Percentiles rank a stretch among this genome's conserved stretches.
These are phyloP conservation scores for Collichthys lucidus DNA, from an alignment of 2,113 vertebrate genomes.

Conservation along the genomic window DNA sequence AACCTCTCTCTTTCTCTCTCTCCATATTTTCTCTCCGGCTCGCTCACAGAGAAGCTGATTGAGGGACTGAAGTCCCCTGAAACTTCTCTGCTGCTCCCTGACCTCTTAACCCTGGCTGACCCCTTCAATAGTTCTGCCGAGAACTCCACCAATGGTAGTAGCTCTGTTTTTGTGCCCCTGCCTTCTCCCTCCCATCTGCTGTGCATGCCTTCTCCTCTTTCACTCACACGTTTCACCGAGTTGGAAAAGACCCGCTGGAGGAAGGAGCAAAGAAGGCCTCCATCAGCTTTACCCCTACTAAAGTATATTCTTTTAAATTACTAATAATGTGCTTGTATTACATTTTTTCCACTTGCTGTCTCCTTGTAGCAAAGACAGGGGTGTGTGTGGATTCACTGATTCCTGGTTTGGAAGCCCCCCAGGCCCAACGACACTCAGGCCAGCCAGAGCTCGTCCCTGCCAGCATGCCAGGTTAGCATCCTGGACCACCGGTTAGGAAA, in stretches of 20 bases:
- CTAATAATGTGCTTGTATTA: slow-evolving; percentile 9
- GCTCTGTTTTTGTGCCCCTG: slow-evolving; percentile 35
- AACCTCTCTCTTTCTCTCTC: not conserved
- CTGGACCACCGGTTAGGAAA: slow-evolving; percentile 14
- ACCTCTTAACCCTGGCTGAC: slow-evolving; percentile 90
- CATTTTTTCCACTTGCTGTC: slow-evolving; percentile 31
- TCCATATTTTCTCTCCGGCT: slow-evolving; percentile 43
- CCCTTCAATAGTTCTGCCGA: slow-evolving; percentile 89
- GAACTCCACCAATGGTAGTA: slow-evolving; percentile 73
- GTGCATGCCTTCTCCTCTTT: slow-evolving; percentile 47
- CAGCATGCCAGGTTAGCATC: slow-evolving; percentile 90
- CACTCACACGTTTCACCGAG: slow-evolving; percentile 77
- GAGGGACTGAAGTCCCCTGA: slow-evolving; percentile 94
- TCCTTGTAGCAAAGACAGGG: slow-evolving; percentile 77
- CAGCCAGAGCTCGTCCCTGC: slow-evolving; percentile 88
- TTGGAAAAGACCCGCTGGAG: slow-evolving; percentile 20
- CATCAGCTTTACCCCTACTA: not conserved
- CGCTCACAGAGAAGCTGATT: slow-evolving; percentile 91
- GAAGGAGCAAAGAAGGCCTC: slow-evolving; percentile 8
- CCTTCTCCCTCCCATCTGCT: slow-evolving; percentile 8
- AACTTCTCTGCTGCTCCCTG: slow-evolving; percentile 90
- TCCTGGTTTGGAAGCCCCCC: slow-evolving; percentile 91
- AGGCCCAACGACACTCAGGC: slow-evolving; percentile 85
- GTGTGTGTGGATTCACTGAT: slow-evolving; percentile 92
- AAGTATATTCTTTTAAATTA: slow-evolving; percentile 9